Percentiles rank a stretch among this genome's conserved stretches.
These are phyloP conservation scores for Phlogophora meticulosa DNA, from an alignment of 2,888 invertebrate species.

Conservation along the genomic window DNA sequence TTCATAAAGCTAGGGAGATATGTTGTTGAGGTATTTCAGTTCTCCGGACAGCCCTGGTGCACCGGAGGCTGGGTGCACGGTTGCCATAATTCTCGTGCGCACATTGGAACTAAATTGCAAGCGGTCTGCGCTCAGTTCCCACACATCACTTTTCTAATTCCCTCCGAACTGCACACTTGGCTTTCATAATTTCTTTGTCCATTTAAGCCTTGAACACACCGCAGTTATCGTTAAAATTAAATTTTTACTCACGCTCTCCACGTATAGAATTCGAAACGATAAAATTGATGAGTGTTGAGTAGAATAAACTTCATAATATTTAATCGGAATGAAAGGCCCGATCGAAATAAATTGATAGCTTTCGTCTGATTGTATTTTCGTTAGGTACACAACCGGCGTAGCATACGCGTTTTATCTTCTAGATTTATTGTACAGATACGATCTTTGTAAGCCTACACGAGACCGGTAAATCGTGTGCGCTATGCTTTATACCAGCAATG, in stretches of 20 bases:
- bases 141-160: conserved; percentile 88
- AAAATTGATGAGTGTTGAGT: conserved; percentile 66
- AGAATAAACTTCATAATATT: conserved; percentile 71
- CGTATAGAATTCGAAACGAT: conserved; percentile 56
- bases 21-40: conserved; percentile 8
- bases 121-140: conserved; percentile 80
- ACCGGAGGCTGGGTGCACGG: conserved; percentile 76
- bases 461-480: conserved; percentile 78
- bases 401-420: conserved; percentile 81
- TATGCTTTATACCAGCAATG: conserved; percentile 76
- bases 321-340: conserved; percentile 70
- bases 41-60: conserved; percentile 75
- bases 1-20: conserved; percentile 1
- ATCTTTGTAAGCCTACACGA: conserved; percentile 83
- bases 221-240: conserved; percentile 46
- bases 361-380: conserved; percentile 75
- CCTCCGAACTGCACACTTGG: conserved; percentile 75
- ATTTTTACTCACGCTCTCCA: conserved; percentile 49
- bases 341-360: conserved; percentile 75
- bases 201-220: conserved; percentile 67
- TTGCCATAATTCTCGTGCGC: conserved; percentile 86
- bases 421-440: conserved; percentile 88
- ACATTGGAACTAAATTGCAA: conserved; percentile 86
- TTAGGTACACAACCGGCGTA: conserved; percentile 72
- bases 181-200: conserved; percentile 75